Conservation (phyloP, 2,888 invertebrate genomes). For the Ennomos fuscantarius region DNA sequence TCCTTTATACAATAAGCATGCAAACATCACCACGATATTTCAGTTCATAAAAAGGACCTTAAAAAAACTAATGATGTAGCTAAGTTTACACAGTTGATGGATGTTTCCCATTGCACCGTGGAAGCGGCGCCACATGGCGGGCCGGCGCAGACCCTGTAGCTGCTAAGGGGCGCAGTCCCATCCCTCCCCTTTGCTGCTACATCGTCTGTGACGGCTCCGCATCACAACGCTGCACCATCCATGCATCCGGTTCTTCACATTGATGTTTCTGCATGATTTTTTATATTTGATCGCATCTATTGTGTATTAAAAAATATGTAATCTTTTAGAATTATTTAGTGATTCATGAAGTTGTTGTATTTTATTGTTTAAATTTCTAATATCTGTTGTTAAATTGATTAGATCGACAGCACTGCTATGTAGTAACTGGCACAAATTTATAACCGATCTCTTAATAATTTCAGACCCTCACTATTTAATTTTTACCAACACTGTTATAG, state of each 20-base stretch:
- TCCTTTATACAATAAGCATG: no score
- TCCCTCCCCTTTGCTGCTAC: conserved; percentile 75
- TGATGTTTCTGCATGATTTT: conserved; percentile 41
- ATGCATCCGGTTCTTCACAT: conserved; percentile 42
- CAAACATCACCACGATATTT: no score
- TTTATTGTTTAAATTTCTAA: no score
- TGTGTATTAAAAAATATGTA: not conserved
- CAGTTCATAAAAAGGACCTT: no score
- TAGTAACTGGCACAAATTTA: no score
- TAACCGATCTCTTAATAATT: no score
- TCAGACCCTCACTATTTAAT: not conserved
- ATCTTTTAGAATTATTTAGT: no score
- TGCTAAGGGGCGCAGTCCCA: conserved; percentile 78
- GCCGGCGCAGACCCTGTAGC: conserved; percentile 79
- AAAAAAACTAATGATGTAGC: no score
- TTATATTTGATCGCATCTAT: conserved; percentile 23
- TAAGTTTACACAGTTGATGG: not conserved
- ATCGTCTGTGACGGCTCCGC: conserved; percentile 63
- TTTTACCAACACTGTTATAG: not conserved
- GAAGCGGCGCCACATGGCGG: conserved; percentile 35
- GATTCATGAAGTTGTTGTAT: no score
- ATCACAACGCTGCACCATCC: conserved; percentile 38
- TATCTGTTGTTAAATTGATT: no score
- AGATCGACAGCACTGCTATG: no score
- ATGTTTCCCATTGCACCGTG: conserved; percentile 15